Base-by-base conservation (phyloP, 1,140 invertebrate species). In the Probaryconus sp. region DNA sequence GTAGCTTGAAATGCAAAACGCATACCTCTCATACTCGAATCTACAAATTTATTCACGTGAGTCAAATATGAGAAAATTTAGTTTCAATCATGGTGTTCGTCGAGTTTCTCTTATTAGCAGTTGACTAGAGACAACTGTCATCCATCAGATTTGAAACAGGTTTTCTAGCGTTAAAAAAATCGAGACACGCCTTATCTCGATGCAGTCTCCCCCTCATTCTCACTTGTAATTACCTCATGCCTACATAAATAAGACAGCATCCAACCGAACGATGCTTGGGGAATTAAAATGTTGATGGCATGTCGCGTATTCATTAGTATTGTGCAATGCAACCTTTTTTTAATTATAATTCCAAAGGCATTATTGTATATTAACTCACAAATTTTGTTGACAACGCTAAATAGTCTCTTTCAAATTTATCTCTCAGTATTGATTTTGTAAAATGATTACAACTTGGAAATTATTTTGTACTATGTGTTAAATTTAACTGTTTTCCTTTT, bases 91-190 rank as follows among this genome's bases (percentile, higher is more conserved):
- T 43, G 3, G 47, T 10, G 35, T 20, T 16, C 35, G 38, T 69
- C 35, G 69, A 58, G 61, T 73, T 75, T 75, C 64, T 68, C 71
- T 69, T 68, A 74, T 74, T 74, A 75, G 64, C 43, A 18, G 48
- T 50, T 42, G 33, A 55, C 53, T 63, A 69, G 40, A 50, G 73
- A 67, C 67, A 67, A 71, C 68, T 76, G 68, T 76, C 73, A 68
- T 76, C 68, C 68, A 70, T 70, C 55, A 71, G 67, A 63, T 67
- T 76, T 56, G 30, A 71, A 76, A 71, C 73, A 71, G 73, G 73
- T 76, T 76, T 67, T 7, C 61, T 53, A 61, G 61, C 47, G 48
- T 30, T 14, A 43, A 58, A 76, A 70, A 67, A 71, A 76, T 67
- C 5, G 31, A 67, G 63, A 71, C 48, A 71, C 56, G 63, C 67